Conservation (phyloP, 2,113 vertebrate species). For the Amphilophus citrinellus region DNA sequence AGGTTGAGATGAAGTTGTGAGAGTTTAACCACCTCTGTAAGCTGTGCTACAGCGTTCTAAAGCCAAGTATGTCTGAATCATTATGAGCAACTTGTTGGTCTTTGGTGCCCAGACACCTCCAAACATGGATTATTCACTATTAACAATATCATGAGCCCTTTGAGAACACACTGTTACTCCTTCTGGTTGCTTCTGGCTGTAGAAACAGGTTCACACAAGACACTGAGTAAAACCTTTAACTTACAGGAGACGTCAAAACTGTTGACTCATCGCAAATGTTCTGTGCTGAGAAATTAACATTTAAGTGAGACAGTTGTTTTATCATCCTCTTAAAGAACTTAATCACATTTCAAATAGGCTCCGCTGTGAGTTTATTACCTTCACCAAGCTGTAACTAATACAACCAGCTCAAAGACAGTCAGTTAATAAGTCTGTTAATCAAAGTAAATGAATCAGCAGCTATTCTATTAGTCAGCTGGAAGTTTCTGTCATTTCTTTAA, state of each 20-base stretch:
- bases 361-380: too few relatives aligned
- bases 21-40: slow-evolving; percentile 88
- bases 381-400: neutral
- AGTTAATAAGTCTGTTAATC: fast-evolving
- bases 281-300: neutral
- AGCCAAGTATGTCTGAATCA: neutral
- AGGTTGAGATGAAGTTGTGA: slow-evolving; percentile 84
- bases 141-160: neutral
- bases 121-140: slow-evolving; percentile 70
- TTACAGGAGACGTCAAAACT: neutral
- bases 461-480: neutral
- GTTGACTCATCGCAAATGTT: neutral
- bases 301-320: neutral
- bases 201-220: neutral
- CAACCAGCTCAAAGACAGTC: neutral
- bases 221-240: neutral
- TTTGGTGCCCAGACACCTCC: slow-evolving; percentile 68
- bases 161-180: slow-evolving; percentile 80
- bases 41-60: slow-evolving; percentile 78
- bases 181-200: slow-evolving; percentile 58
- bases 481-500: too few relatives aligned
- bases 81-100: slow-evolving; percentile 15
- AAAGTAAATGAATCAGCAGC: neutral
- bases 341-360: neutral
- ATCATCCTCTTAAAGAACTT: neutral